Base-by-base conservation (phyloP, 2,797 vertebrate species). In the Danio tinwini region DNA sequence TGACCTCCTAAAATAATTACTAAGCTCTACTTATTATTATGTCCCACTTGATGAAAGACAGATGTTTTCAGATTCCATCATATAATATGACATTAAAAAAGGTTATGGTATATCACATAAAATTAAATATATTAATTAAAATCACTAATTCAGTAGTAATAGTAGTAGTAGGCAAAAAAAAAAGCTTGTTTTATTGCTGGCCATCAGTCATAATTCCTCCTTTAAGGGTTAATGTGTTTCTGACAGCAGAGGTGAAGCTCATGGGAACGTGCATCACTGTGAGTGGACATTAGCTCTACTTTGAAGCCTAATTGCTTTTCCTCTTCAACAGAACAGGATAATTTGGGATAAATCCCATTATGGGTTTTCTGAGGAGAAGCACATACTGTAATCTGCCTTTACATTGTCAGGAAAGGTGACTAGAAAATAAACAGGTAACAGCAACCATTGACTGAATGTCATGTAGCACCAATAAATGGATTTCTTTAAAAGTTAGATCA, bases 151-250 rank as follows among this genome's bases (percentile, higher is more conserved):
- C 19, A 65, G 29, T 29, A 29, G 29, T n/a, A n/a, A n/a, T n/a
- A n/a, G n/a, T 2, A 61, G 55, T 42, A 70, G 37, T 44, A 76
- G 14, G 47, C 12, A 3, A 14, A 52, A 2, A 7, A 13, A 29
- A 21, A 17, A 47, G 13, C 12, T 29, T 44, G 17, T 52, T 17
- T 40, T n/a, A 19, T 40, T 9, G n/a, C 50, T 44, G 58, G 14
- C 7, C 8, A 6, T 6, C 45, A 8, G 9, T 17, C 7, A 42
- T 63, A 6, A 45, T 39, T 63, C 37, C 49, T 40, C 44, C 12
- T 37, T 59, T 49, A 29, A 13, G 44, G 44, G 19, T 67, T 79
- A 78, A 74, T 81, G 78, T 64, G 14, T 55, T 85, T 78, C 65
- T 81, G 78, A 81, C 55, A 50, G 42, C 53, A 49, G 40, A 81